phyloP scores from a whole-genome alignment of 2,113 vertebrate genomes.

The Ranitomeya imitator region DNA sequence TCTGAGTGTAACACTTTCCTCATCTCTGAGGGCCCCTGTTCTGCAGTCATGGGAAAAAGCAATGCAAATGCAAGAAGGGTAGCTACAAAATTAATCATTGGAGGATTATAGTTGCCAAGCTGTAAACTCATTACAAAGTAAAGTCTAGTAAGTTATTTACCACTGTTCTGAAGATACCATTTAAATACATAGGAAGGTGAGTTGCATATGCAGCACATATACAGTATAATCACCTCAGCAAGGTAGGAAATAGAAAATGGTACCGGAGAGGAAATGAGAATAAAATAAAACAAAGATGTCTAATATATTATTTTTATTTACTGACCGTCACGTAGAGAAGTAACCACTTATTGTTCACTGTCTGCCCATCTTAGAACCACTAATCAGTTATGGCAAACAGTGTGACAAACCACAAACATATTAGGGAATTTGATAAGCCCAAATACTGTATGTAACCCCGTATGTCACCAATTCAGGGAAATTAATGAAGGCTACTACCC shows the following conservation, averaged over 20 bases:
- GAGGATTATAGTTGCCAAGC: constrained; percentile 40
- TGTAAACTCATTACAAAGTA: constrained; percentile 41
- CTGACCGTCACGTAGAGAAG: not conserved
- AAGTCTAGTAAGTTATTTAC: constrained; percentile 31
- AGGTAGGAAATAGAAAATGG: not conserved
- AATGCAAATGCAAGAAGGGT: constrained; percentile 47
- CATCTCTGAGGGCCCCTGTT: constrained; percentile 9
- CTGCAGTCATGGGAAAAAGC: constrained; percentile 35
- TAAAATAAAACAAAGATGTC: not conserved
- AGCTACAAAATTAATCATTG: constrained; percentile 47
- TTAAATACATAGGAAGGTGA: not conserved
- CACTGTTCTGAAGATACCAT: constrained; percentile 9
- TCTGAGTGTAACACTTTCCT: constrained; percentile 37
- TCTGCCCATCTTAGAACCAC: too few species aligned
- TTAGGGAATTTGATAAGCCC: too few species aligned
- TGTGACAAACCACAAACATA: too few species aligned
- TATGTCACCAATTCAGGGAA: too few species aligned
- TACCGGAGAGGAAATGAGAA: not conserved
- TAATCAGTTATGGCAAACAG: too few species aligned
- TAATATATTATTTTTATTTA: not conserved
- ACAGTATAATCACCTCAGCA: not conserved
- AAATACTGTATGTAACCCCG: too few species aligned
- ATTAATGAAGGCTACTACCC: too few species aligned
- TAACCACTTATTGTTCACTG: not conserved
- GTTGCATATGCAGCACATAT: not conserved